Conservation (phyloP, 2,113 vertebrate species). For the Platichthys stellatus region DNA sequence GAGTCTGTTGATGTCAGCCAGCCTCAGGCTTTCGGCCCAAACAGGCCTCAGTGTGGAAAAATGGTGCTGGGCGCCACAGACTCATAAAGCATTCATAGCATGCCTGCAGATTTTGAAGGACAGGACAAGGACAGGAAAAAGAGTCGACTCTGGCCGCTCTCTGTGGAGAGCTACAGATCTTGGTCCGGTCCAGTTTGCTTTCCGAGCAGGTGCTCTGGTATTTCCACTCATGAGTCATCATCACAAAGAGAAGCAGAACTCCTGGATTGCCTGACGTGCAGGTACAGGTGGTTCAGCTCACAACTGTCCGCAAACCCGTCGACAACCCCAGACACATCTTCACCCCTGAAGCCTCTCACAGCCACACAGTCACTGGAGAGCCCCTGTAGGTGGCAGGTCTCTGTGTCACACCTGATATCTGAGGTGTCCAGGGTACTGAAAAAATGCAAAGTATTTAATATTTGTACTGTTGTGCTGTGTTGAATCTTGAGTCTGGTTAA, state of each 20-base stretch:
- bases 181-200: background rate
- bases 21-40: background rate
- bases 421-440: background rate
- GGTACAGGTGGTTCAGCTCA: background rate
- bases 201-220: background rate
- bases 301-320: background rate
- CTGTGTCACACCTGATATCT: background rate
- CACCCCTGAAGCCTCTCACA: too few relatives aligned
- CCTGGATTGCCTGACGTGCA: background rate
- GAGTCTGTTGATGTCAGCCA: background rate
- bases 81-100: background rate
- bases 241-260: too few relatives aligned
- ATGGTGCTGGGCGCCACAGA: background rate
- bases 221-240: background rate
- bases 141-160: background rate
- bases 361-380: too few relatives aligned
- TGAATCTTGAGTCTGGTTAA: constrained; percentile 16
- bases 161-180: background rate
- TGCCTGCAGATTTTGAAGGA: background rate
- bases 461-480: constrained; percentile 1
- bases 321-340: background rate
- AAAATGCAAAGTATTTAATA: background rate
- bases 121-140: background rate
- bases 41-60: background rate
- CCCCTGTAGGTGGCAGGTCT: too few relatives aligned